Conservation (phyloP, 2,797 vertebrate genomes). For the Spheniscus humboldti region DNA sequence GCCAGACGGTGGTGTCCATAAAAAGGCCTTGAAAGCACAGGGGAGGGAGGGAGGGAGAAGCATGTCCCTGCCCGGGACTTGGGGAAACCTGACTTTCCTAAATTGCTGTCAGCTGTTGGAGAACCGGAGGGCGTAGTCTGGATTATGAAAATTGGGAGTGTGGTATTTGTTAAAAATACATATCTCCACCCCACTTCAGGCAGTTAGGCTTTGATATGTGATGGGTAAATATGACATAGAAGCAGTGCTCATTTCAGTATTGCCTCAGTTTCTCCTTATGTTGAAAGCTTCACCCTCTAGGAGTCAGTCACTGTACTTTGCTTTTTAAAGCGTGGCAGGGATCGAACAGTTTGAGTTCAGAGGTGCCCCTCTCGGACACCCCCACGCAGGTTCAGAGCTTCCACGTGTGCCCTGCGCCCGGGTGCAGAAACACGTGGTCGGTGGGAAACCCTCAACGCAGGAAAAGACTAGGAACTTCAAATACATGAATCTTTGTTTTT, state of each 20-base stretch:
- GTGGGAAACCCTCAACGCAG: not conserved
- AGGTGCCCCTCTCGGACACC: not conserved
- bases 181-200: not conserved
- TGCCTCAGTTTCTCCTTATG: not conserved
- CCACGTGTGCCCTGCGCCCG: not conserved
- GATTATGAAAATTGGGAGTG: not conserved
- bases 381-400: not conserved
- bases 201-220: not conserved
- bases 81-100: not conserved
- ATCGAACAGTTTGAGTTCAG: not conserved
- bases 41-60: not conserved
- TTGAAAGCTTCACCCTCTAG: not conserved
- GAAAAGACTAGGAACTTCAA: not conserved
- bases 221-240: not conserved
- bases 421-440: not conserved
- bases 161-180: not conserved
- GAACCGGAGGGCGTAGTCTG: not conserved
- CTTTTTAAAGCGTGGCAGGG: not conserved
- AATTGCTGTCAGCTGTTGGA: not conserved
- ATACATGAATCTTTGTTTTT: not conserved
- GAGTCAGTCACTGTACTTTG: not conserved
- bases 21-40: not conserved
- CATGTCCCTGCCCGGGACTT: not conserved
- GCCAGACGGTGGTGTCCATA: not conserved
- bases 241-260: not conserved